phyloP scores from a whole-genome alignment of 2,113 vertebrate species.

The Nothobranchius furzeri region DNA sequence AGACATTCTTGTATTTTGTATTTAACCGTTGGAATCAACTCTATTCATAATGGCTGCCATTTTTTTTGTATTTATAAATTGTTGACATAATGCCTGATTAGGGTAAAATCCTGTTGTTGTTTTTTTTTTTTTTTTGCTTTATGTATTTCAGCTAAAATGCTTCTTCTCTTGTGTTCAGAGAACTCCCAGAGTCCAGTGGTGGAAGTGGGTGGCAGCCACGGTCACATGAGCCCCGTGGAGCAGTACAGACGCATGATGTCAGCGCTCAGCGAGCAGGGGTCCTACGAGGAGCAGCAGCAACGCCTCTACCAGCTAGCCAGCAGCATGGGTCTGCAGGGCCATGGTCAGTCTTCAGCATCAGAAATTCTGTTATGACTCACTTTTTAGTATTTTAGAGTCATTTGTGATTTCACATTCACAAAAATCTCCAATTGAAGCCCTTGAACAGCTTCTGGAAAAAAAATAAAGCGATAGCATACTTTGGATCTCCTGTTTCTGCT shows the following conservation, averaged over 20 bases:
- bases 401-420: conserved; percentile 28
- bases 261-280: conserved; percentile 87
- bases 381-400: conserved; percentile 23
- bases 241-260: conserved; percentile 95
- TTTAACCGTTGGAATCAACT: no score
- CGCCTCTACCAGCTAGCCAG: conserved; percentile 92
- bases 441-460: conserved; percentile 28
- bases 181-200: conserved; percentile 84
- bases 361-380: not conserved
- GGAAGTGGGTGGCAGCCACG: conserved; percentile 84
- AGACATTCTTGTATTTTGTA: not conserved
- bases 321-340: conserved; percentile 90
- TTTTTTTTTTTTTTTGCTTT: no score
- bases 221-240: conserved; percentile 95
- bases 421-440: conserved; percentile 18
- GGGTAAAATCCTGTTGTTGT: not conserved
- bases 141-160: not conserved
- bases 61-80: not conserved
- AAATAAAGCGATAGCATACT: conserved; percentile 2
- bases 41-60: not conserved
- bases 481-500: conserved; percentile 55
- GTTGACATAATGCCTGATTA: not conserved
- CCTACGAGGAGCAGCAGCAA: conserved; percentile 94
- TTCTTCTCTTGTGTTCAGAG: conserved; percentile 73
- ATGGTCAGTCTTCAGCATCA: conserved; percentile 77